Evolutionary conservation across 1,140 invertebrate species (phyloP), one percentile per base, ranked within the genome.

Genomic region (Lethocerus indicus): DNA sequence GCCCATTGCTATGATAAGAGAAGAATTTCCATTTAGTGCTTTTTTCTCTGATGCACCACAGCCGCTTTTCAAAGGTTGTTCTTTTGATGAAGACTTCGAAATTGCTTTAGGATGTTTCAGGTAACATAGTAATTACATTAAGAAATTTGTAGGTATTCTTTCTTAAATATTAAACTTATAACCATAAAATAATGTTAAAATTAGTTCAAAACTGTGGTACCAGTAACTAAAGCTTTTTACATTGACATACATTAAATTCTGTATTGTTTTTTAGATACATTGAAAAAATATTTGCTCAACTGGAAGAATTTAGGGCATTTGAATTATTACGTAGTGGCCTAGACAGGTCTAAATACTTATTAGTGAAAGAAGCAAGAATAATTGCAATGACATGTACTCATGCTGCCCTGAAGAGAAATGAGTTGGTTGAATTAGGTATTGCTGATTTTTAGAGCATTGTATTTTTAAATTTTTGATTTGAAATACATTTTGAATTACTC

Each of bases 331-430:
- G 96, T 26, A 95, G 88, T 53, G 95, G 95, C 3, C 65, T 93
- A 9, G 96, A 98, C 65, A 71, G 94, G 42, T 91, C 92, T 0
- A 88, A 95, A 54, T 99, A 99, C 66, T 69, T 99, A 14, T 66
- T 98, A 1, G 92, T 98, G 0, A 97, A 97, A 64, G 96, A 99
- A 67, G 95, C 95, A 0, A 98, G 98, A 70, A 96, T 99, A 24
- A 98, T 99, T 58, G 96, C 96, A 2, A 99, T 99, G 96, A 99
- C 96, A 1, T 99, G 96, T 72, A 99, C 96, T 0, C 96, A 99
- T 67, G 95, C 96, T 14, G 96, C 95, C 1, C 70, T 99, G 0
- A 98, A 97, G 63, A 73, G 96, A 29, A 82, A 89, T 49, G 96
- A 99, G 64, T 71, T 99, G 1, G 94, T 98, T 0, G 86, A 95